phyloP scores from a whole-genome alignment of 2,888 invertebrate species.

The Hirtodrosophila trivittata region DNA sequence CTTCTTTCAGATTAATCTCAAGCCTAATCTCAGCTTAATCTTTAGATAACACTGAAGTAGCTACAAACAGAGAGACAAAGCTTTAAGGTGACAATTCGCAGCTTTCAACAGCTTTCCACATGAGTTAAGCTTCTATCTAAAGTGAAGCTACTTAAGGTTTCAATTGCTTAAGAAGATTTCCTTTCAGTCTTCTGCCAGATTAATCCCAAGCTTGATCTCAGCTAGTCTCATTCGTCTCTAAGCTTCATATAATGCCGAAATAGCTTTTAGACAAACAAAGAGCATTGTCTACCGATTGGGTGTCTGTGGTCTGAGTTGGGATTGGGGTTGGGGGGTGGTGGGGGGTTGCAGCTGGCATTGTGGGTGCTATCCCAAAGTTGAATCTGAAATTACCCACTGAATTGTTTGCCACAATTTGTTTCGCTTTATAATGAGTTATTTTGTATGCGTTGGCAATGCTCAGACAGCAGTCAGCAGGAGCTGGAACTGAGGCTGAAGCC shows the following conservation, averaged over 20 bases:
- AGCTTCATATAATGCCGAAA: constrained; percentile 62
- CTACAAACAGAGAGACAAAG: too few species aligned
- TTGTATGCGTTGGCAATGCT: constrained; percentile 47
- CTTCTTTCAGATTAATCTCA: too few species aligned
- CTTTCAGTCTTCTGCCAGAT: not conserved
- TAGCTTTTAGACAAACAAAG: constrained; percentile 58
- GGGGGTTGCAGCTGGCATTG: not conserved
- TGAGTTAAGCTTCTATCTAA: too few species aligned
- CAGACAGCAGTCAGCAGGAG: constrained; percentile 12
- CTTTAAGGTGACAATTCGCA: too few species aligned
- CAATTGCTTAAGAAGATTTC: too few species aligned
- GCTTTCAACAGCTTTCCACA: constrained; percentile 1
- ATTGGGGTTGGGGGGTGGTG: not conserved
- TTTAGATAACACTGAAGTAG: too few species aligned
- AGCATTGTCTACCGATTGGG: constrained; percentile 28
- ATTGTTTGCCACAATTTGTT: constrained; percentile 74
- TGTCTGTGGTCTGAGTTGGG: constrained; percentile 3
- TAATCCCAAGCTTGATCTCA: constrained; percentile 3
- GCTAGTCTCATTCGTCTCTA: constrained; percentile 27
- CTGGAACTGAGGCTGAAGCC: not conserved
- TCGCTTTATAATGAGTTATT: constrained; percentile 70
- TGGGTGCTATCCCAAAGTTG: constrained; percentile 13
- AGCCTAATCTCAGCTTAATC: too few species aligned
- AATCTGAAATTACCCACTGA: constrained; percentile 66
- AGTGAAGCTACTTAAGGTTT: too few species aligned